Conservation (phyloP, 2,113 vertebrate genomes). For the Mustela nigripes region DNA sequence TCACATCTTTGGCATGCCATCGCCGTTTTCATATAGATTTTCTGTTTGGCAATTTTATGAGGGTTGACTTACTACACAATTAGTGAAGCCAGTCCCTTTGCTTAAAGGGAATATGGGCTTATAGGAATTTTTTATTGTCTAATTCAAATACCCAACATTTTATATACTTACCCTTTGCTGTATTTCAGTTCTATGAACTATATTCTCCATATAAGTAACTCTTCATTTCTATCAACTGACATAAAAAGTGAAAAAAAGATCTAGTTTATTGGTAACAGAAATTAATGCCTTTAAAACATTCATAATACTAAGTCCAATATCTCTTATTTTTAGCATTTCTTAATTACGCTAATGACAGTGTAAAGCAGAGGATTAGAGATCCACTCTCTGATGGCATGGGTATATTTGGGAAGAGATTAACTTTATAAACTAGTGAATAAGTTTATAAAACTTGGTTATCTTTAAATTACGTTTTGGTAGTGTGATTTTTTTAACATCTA, state of each 20-base stretch:
- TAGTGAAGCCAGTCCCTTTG: neutral
- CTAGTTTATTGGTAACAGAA: neutral
- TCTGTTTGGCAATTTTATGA: slow-evolving; percentile 45
- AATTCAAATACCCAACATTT: neutral
- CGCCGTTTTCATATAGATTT: slow-evolving; percentile 53
- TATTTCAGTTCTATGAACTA: slow-evolving; percentile 10
- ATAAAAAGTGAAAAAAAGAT: neutral
- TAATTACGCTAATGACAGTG: neutral
- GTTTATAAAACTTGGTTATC: neutral
- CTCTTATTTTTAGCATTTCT: neutral
- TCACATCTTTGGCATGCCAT: neutral
- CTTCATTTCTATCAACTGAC: neutral
- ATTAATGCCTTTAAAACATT: neutral
- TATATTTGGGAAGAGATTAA: neutral
- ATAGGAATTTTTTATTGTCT: neutral
- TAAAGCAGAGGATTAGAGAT: neutral
- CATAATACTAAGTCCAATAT: neutral
- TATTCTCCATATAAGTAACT: neutral
- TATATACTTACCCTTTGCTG: slow-evolving; percentile 13
- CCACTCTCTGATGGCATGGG: neutral
- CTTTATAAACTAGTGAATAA: neutral
- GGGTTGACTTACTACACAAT: slow-evolving; percentile 27
- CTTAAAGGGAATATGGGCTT: neutral
- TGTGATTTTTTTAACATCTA: neutral
- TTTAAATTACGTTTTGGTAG: neutral